Evolutionary conservation across 2,888 invertebrate genomes (phyloP), one percentile per base, ranked within the genome.

Genomic region (Euzophera pinguis): DNA sequence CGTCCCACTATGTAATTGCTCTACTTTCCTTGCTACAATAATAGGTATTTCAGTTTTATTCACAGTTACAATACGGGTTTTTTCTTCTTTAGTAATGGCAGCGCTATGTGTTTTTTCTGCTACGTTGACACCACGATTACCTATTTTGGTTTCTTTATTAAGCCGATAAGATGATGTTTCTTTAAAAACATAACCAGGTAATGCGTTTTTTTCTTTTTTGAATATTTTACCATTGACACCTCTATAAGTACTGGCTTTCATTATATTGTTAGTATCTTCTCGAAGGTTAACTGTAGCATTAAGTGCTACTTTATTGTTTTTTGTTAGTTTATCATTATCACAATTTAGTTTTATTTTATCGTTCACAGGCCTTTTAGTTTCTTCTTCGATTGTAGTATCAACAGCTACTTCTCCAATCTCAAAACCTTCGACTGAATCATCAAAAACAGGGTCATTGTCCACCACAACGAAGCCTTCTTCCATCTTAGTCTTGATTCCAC

Each of bases 401-500:
- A 49, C 27, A 4, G 63, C 66, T 3, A 48, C 16, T 1, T 56
- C 47, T 10, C 51, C 63, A n/a, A 65, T 63, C 41, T 68, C 70
- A 9, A 42, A 62, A 0, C 62, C 66, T 10, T 72, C 67, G 7
- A 62, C 59, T 1, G 60, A 54, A 17, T 61, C 62, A 6, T 52
- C 63, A 16, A 34, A 50, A 1, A 47, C 6, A n/a, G 39, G 42
- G 0, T 7, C 17, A n/a, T 27, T 12, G n/a, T 52, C 50, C 17
- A 57, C 54, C 1, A 32, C 13, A 8, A 56, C 54, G 13, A 49
- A 56, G 0, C 35, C 56, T 1, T 54, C 52, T 1, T 50, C 47
- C 34, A 53, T 58, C 5, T n/a, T 12, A 34, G 0, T 22, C 9
- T n/a, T 53, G 5, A 22, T 37, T 27, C 4, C 8, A n/a, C 43